A percentile compares a stretch with the other conserved stretches of the same genome.
Conservation (phyloP, 2,888 invertebrate species). For the Sipha maydis region DNA sequence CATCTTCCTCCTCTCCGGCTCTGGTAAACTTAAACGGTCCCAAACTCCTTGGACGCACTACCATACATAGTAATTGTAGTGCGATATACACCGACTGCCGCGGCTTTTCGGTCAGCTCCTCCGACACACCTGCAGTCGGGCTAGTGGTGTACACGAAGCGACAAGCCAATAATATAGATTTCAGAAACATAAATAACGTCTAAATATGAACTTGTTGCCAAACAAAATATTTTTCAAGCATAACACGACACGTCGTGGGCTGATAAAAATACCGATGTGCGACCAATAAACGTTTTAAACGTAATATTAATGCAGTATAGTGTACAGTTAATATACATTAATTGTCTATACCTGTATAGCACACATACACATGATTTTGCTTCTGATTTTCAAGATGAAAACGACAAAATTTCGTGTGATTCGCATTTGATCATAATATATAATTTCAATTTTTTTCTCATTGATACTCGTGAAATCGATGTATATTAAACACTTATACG, state of each 20-base stretch:
- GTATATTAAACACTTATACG: not conserved
- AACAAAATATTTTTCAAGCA: conserved; percentile 26
- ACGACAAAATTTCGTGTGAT: no score
- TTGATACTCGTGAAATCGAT: not conserved
- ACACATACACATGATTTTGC: no score
- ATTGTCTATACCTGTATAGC: no score
- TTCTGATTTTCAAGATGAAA: no score
- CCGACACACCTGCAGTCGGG: not conserved
- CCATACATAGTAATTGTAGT: no score
- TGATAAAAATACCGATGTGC: conserved; percentile 12
- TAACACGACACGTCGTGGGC: conserved; percentile 15
- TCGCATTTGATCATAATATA: no score
- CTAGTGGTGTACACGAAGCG: not conserved
- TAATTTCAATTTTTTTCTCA: no score
- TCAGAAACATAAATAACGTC: conserved; percentile 43
- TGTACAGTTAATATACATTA: not conserved
- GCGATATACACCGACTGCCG: not conserved
- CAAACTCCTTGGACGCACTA: no score
- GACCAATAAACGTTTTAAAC: not conserved
- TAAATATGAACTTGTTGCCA: conserved; percentile 37
- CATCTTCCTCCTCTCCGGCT: no score
- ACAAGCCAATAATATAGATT: conserved; percentile 40
- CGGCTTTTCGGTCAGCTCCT: not conserved
- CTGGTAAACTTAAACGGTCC: no score
- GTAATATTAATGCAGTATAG: no score